Conservation (phyloP, 2,888 invertebrate species). For the Mimumesa dahlbomi region DNA sequence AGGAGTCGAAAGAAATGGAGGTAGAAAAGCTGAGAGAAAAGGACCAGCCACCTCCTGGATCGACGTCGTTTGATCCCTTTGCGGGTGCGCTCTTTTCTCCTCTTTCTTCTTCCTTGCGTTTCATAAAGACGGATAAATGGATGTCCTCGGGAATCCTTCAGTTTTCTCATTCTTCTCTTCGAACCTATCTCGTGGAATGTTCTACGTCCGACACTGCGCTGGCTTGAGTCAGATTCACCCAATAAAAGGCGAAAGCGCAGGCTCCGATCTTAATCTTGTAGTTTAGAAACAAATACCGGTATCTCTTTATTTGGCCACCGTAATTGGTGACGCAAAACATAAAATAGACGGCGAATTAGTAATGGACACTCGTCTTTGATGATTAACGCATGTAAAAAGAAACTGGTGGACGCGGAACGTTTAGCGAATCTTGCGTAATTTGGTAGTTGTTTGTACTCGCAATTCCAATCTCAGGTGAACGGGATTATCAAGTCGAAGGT, state of each 20-base stretch:
- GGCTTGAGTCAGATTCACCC: neutral
- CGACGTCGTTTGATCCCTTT: constrained; percentile 53
- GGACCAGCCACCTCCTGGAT: constrained; percentile 12
- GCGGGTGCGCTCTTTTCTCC: constrained; percentile 7
- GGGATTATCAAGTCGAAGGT: too few relatives aligned
- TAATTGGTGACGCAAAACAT: too few relatives aligned
- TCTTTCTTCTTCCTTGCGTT: constrained; percentile 18
- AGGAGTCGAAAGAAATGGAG: constrained; percentile 28
- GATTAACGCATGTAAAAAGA: too few relatives aligned
- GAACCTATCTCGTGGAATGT: constrained; percentile 20
- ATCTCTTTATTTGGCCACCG: too few relatives aligned
- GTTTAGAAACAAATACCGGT: too few relatives aligned
- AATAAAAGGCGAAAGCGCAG: constrained; percentile 6
- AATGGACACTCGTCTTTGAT: too few relatives aligned
- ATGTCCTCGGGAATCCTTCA: constrained; percentile 43
- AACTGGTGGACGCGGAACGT: too few relatives aligned
- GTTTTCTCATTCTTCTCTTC: constrained; percentile 25
- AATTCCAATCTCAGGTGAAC: too few relatives aligned
- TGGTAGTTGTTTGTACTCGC: too few relatives aligned
- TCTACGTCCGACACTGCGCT: constrained; percentile 1
- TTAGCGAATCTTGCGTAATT: too few relatives aligned
- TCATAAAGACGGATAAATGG: constrained; percentile 51
- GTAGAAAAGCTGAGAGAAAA: constrained; percentile 9
- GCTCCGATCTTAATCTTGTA: too few relatives aligned
- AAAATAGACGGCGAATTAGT: too few relatives aligned